Conservation (phyloP, 2,113 vertebrate genomes). For the Prochilodus magdalenae region DNA sequence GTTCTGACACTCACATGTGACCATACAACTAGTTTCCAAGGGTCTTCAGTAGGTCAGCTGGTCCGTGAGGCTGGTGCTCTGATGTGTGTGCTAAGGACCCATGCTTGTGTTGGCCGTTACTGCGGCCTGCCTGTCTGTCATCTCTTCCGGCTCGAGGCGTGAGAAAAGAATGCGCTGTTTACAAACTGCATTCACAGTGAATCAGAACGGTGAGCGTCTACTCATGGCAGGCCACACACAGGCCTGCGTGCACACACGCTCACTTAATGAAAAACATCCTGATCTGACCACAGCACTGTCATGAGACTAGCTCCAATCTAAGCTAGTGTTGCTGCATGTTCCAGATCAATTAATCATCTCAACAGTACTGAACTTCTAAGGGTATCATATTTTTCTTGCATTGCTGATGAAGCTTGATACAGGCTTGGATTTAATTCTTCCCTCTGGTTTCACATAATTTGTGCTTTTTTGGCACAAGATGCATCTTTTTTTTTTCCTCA, state of each 20-base stretch:
- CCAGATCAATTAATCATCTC: slow-evolving; percentile 36
- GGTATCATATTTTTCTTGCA: slow-evolving; percentile 18
- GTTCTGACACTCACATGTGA: not conserved
- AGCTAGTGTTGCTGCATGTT: not conserved
- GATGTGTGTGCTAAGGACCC: slow-evolving; percentile 46
- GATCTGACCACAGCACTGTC: slow-evolving; percentile 22
- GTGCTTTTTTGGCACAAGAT: slow-evolving; percentile 23
- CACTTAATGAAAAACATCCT: slow-evolving; percentile 53
- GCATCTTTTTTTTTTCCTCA: not conserved
- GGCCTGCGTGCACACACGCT: slow-evolving; percentile 41
- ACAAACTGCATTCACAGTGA: slow-evolving; percentile 57
- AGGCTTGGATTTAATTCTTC: slow-evolving; percentile 23
- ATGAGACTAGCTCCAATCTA: slow-evolving; percentile 12
- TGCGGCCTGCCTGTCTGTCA: slow-evolving; percentile 34
- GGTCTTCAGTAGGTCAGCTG: slow-evolving; percentile 16
- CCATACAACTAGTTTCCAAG: not conserved
- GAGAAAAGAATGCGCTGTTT: slow-evolving; percentile 48
- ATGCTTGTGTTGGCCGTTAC: slow-evolving; percentile 33
- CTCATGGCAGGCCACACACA: slow-evolving; percentile 45
- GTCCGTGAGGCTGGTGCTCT: slow-evolving; percentile 15
- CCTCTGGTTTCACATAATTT: slow-evolving; percentile 40
- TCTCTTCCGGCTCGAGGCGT: slow-evolving; percentile 31
- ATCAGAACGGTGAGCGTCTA: slow-evolving; percentile 51
- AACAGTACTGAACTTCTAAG: slow-evolving; percentile 18
- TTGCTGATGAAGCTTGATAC: not conserved